These are phyloP conservation scores for Artibeus jamaicensis DNA, from an alignment of 2,797 vertebrate species.

Conservation along the genomic window DNA sequence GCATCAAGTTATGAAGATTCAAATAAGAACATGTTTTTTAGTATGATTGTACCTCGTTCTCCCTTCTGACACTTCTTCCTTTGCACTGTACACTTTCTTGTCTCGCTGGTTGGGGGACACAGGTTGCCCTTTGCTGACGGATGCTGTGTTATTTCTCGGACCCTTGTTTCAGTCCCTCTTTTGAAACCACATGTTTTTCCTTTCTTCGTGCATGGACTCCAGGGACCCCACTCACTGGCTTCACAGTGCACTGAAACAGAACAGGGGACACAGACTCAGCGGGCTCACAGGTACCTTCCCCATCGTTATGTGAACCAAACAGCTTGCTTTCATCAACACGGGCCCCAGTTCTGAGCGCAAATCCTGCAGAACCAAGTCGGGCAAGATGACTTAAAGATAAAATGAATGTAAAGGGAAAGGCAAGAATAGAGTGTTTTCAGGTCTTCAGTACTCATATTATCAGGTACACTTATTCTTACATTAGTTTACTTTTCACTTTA, in stretches of 20 bases:
- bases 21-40: constrained; percentile 57
- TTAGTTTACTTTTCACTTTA: background rate
- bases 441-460: background rate
- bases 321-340: background rate
- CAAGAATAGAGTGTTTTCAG: background rate
- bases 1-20: constrained; percentile 45
- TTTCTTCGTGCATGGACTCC: constrained; percentile 92
- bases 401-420: background rate
- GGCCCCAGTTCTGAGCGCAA: background rate
- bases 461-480: background rate
- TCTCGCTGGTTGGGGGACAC: constrained; percentile 91
- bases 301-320: background rate
- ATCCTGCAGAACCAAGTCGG: background rate
- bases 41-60: constrained; percentile 87
- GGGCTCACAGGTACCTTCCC: background rate
- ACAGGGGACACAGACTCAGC: constrained; percentile 71
- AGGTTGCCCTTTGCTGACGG: constrained; percentile 89
- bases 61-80: constrained; percentile 91
- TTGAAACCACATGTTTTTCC: constrained; percentile 95
- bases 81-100: constrained; percentile 93
- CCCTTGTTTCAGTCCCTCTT: constrained; percentile 93
- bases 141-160: constrained; percentile 90
- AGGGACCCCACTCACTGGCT: constrained; percentile 93
- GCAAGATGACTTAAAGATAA: background rate
- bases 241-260: constrained; percentile 93